Conservation (phyloP, 2,113 vertebrate genomes). For the Coryphaenoides rupestris region DNA sequence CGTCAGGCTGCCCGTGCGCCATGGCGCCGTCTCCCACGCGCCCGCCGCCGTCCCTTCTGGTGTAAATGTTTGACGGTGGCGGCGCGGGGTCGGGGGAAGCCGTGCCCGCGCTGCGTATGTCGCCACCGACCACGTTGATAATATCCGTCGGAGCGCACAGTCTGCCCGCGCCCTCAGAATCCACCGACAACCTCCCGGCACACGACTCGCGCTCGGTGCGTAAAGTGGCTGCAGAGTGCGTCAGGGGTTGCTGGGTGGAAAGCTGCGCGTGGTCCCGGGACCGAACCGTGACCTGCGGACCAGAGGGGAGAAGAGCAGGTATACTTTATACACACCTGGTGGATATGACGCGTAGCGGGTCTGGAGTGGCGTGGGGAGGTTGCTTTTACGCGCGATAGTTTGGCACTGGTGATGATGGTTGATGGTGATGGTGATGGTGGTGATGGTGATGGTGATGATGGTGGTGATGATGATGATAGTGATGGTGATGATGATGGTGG, state of each 20-base stretch:
- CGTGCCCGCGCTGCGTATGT: conserved; percentile 73
- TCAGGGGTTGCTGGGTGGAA: conserved; percentile 40
- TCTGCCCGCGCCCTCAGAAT: conserved; percentile 74
- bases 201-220: conserved; percentile 83
- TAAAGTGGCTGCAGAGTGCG: conserved; percentile 65
- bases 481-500: too few species aligned
- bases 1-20: conserved; percentile 81
- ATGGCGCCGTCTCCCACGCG: conserved; percentile 69
- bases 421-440: too few species aligned
- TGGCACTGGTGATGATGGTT: too few species aligned
- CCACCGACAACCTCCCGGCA: conserved; percentile 87
- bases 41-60: conserved; percentile 15
- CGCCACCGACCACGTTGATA: conserved; percentile 83
- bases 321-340: too few species aligned
- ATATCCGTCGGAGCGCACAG: conserved; percentile 82
- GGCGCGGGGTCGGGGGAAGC: conserved; percentile 51
- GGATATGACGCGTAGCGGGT: too few species aligned
- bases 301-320: too few species aligned
- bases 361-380: too few species aligned
- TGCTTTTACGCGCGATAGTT: too few species aligned
- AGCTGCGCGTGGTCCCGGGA: too few species aligned
- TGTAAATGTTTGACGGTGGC: conserved; percentile 65
- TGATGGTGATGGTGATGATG: too few species aligned
- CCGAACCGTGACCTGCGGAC: too few species aligned
- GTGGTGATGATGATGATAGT: too few species aligned